Conservation (phyloP, 2,797 vertebrate species). For the Phaenicophaeus curvirostris region DNA sequence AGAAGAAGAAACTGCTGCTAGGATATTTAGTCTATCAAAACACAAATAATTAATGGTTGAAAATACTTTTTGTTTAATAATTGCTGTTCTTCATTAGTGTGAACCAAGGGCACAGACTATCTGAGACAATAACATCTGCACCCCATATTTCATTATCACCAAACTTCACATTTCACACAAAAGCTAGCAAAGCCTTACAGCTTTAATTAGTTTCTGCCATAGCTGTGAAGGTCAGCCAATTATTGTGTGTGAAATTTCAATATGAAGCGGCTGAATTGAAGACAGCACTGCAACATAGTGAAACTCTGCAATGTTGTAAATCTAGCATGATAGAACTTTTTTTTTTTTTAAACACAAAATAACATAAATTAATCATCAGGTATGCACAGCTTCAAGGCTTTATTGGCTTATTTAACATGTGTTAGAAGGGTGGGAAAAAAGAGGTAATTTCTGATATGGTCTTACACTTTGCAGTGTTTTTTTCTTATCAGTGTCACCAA, state of each 20-base stretch:
- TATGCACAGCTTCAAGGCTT: conserved; percentile 67
- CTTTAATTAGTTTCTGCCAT: conserved; percentile 97
- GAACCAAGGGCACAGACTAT: conserved; percentile 79
- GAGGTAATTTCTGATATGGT: conserved; percentile 47
- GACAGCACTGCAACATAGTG: conserved; percentile 75
- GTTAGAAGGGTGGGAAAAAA: background rate
- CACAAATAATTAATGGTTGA: conserved; percentile 76
- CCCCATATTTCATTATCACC: conserved; percentile 94
- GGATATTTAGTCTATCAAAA: conserved; percentile 72
- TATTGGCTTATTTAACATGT: conserved; percentile 73
- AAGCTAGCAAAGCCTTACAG: conserved; percentile 90
- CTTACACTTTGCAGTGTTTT: background rate
- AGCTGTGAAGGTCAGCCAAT: conserved; percentile 98
- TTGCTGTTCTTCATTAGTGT: conserved; percentile 80
- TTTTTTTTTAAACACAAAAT: conserved; percentile 48
- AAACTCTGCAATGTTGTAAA: conserved; percentile 66
- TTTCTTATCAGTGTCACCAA: conserved; percentile 49
- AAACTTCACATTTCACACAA: conserved; percentile 93
- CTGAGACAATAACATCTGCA: conserved; percentile 83
- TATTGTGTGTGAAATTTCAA: conserved; percentile 95
- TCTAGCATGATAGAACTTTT: conserved; percentile 57
- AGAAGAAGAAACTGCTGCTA: conserved; percentile 36
- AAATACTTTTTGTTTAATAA: conserved; percentile 81
- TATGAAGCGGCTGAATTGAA: conserved; percentile 82
- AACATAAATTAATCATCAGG: conserved; percentile 75